phyloP scores from a whole-genome alignment of 2,888 invertebrate species.

The Brenthis ino region DNA sequence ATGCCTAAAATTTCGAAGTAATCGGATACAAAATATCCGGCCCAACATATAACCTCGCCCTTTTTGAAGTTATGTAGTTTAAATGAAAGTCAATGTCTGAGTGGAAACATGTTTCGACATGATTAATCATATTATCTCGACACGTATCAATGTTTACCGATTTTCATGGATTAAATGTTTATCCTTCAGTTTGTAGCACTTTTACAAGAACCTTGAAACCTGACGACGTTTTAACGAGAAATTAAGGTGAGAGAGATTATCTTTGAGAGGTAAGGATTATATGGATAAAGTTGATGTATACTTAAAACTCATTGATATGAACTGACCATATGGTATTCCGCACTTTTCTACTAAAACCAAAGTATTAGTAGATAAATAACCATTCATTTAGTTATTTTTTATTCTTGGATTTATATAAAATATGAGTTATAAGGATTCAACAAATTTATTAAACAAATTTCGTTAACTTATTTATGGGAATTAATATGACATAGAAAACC shows the following conservation, averaged over 20 bases:
- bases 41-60: neutral
- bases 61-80: slow-evolving; percentile 3
- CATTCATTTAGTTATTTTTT: too few relatives aligned
- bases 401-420: too few relatives aligned
- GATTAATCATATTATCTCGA: slow-evolving; percentile 74
- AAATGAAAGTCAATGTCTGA: slow-evolving; percentile 7
- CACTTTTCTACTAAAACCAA: neutral
- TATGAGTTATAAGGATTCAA: too few relatives aligned
- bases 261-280: slow-evolving; percentile 25
- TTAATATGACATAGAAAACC: too few relatives aligned
- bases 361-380: too few relatives aligned
- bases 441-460: too few relatives aligned
- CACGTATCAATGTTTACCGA: slow-evolving; percentile 68
- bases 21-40: too few relatives aligned
- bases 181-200: slow-evolving; percentile 50
- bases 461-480: too few relatives aligned
- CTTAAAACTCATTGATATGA: slow-evolving; percentile 3
- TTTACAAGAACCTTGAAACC: slow-evolving; percentile 55
- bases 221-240: slow-evolving; percentile 39
- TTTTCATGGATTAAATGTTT: slow-evolving; percentile 63
- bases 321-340: neutral
- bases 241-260: slow-evolving; percentile 38
- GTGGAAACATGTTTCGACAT: slow-evolving; percentile 54
- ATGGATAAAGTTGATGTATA: slow-evolving; percentile 9
- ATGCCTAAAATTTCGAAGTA: too few relatives aligned